Conservation (phyloP, 2,113 vertebrate genomes). For the Labrus mixtus region DNA sequence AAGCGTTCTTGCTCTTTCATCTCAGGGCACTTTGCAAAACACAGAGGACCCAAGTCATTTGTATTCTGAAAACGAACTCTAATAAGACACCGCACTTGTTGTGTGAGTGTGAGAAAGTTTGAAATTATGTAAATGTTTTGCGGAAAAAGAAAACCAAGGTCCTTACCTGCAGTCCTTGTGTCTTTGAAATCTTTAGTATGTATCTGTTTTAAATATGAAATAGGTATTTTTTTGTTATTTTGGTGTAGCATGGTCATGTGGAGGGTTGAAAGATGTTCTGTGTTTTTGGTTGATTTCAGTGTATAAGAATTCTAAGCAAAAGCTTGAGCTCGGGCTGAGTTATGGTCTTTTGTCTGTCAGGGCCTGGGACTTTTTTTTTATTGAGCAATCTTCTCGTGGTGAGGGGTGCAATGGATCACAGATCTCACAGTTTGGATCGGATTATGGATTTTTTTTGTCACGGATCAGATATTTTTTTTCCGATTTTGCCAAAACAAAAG, state of each 20-base stretch:
- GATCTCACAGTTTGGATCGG: too few species aligned
- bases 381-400: neutral
- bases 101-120: constrained; percentile 38
- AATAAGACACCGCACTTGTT: constrained; percentile 37
- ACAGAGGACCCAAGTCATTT: constrained; percentile 46
- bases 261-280: constrained; percentile 34
- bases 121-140: constrained; percentile 52
- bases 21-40: constrained; percentile 53
- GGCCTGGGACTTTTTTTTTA: constrained; percentile 7
- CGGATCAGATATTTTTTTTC: too few species aligned
- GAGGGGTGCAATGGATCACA: too few species aligned
- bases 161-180: constrained; percentile 43
- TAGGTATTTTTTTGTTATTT: constrained; percentile 12
- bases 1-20: constrained; percentile 45
- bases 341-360: constrained; percentile 18
- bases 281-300: constrained; percentile 20
- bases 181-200: constrained; percentile 54
- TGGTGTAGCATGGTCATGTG: constrained; percentile 10
- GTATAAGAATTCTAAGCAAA: constrained; percentile 28
- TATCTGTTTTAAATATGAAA: constrained; percentile 42
- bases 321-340: constrained; percentile 7
- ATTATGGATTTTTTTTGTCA: too few species aligned
- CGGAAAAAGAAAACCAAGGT: constrained; percentile 48
- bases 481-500: too few species aligned
- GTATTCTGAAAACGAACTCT: constrained; percentile 35